A percentile compares a stretch with the other conserved stretches of the same genome.
These are phyloP conservation scores for Hypomecis punctinalis DNA, from an alignment of 2,888 invertebrate species.

Conservation along the genomic window DNA sequence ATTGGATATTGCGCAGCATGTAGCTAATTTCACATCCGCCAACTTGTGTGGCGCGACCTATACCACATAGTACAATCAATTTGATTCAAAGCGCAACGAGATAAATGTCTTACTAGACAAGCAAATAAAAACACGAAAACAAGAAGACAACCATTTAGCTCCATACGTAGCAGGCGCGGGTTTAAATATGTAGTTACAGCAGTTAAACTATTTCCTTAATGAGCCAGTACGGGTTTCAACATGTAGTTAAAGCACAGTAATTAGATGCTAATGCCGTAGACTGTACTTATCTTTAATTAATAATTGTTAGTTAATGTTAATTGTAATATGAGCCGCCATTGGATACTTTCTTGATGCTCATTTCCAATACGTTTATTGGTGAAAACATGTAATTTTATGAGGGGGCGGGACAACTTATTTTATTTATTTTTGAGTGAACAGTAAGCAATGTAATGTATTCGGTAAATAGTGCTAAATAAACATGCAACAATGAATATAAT, in stretches of 20 bases:
- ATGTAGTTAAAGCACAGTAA: not conserved
- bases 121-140: too few species aligned
- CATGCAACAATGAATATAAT: too few species aligned
- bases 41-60: too few species aligned
- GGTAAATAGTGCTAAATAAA: not conserved
- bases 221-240: not conserved
- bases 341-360: not conserved
- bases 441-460: not conserved
- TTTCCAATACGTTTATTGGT: constrained; percentile 1
- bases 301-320: constrained; percentile 3
- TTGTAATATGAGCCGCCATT: constrained; percentile 3
- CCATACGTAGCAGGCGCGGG: not conserved
- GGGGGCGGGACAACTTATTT: not conserved
- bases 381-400: not conserved
- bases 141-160: not conserved
- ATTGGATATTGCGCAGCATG: too few species aligned
- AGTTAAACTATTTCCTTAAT: constrained; percentile 2
- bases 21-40: too few species aligned
- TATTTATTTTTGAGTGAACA: not conserved
- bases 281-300: not conserved
- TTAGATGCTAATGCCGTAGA: constrained; percentile 2
- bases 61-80: too few species aligned
- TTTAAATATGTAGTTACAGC: not conserved
- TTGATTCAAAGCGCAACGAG: too few species aligned
- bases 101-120: too few species aligned